Conservation (phyloP, 2,797 vertebrate genomes). For the Lagorchestes hirsutus region DNA sequence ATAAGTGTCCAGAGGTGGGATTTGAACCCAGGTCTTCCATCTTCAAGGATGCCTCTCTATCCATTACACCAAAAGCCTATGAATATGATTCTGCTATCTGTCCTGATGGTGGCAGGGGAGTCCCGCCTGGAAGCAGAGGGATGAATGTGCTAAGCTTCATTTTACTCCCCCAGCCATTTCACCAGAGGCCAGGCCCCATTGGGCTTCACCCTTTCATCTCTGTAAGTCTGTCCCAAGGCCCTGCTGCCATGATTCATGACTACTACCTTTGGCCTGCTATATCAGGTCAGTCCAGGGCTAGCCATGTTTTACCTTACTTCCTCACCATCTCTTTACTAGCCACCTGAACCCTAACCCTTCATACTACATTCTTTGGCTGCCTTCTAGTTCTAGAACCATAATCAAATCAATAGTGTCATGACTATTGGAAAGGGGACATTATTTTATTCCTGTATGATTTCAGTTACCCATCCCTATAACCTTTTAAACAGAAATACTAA, state of each 20-base stretch:
- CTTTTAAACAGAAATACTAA: not conserved
- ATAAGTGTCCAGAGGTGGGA: not conserved
- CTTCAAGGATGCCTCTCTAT: not conserved
- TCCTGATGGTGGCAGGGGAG: not conserved
- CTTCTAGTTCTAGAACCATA: not conserved
- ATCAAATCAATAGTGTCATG: not conserved
- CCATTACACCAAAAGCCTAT: not conserved
- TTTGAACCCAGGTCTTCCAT: not conserved
- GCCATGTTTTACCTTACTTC: not conserved
- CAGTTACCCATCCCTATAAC: not conserved
- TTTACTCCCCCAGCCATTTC: not conserved
- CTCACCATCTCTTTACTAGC: not conserved
- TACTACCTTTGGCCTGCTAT: not conserved
- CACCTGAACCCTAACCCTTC: not conserved
- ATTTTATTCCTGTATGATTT: not conserved
- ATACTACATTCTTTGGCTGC: not conserved
- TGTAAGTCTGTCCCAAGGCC: not conserved
- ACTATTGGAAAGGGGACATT: not conserved
- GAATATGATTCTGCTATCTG: not conserved
- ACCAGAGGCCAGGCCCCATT: not conserved
- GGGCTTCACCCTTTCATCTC: not conserved
- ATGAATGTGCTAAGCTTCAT: not conserved
- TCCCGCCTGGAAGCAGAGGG: slow-evolving; percentile 1
- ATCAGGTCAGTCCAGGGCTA: no score
- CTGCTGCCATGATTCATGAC: not conserved